Percentiles rank a stretch among this genome's conserved stretches.
These are phyloP conservation scores for Fregetta grallaria DNA, from an alignment of 2,113 vertebrate species.

Conservation along the genomic window DNA sequence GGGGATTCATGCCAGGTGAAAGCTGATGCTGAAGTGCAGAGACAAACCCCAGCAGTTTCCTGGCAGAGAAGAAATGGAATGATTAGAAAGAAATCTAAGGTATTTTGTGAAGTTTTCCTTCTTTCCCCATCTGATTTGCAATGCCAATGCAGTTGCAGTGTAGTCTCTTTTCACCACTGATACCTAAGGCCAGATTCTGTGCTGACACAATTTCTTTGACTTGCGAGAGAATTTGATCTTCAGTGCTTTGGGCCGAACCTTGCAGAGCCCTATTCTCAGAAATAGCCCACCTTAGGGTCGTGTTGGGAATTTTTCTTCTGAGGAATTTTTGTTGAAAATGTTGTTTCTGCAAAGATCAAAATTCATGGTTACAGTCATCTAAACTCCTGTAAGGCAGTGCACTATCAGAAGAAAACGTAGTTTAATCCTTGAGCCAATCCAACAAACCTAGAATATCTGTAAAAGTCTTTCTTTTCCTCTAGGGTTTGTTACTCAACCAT, in stretches of 20 bases:
- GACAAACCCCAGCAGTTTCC: background rate
- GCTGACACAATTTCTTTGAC: conserved; percentile 61
- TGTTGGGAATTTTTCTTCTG: conserved; percentile 5
- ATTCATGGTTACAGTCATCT: background rate
- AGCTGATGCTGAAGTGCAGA: background rate
- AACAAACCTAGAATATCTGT: background rate
- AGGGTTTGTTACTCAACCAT: background rate
- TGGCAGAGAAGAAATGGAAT: background rate
- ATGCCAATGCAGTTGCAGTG: conserved; percentile 45
- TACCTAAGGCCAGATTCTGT: conserved; percentile 62
- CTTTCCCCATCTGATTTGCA: conserved; percentile 50
- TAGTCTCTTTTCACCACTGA: conserved; percentile 11
- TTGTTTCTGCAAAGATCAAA: conserved; percentile 25
- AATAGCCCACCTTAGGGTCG: conserved; percentile 18
- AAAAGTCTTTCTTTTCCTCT: background rate
- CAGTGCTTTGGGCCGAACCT: conserved; percentile 33
- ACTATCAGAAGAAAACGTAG: background rate
- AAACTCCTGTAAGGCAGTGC: background rate
- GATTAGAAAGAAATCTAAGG: background rate
- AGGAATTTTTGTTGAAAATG: conserved; percentile 36
- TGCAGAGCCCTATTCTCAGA: background rate
- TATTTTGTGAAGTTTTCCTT: conserved; percentile 8
- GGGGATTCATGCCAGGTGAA: background rate
- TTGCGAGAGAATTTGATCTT: conserved; percentile 63
- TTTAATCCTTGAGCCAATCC: background rate